phyloP scores from a whole-genome alignment of 2,797 vertebrate species.

The Mycteria americana region DNA sequence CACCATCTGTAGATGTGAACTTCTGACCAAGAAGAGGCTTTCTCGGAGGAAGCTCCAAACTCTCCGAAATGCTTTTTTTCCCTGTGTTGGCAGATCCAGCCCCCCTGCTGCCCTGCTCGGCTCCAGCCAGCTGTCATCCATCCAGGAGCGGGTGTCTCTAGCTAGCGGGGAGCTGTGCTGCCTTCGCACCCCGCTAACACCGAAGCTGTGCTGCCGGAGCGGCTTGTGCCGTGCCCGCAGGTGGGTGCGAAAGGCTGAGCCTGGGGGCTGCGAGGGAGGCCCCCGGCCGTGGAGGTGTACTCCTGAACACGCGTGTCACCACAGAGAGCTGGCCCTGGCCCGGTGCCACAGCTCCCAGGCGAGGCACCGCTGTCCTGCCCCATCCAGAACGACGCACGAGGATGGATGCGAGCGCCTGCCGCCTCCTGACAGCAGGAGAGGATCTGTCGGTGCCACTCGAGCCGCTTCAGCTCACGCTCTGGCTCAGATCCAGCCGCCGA shows the following conservation, averaged over 20 bases:
- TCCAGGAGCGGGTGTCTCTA: neutral
- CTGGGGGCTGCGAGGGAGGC: neutral
- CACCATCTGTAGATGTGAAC: neutral
- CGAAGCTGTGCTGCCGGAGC: fast-evolving
- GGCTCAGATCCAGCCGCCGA: neutral
- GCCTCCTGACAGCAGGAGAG: neutral
- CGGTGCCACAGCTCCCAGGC: fast-evolving
- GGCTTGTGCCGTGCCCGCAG: fast-evolving
- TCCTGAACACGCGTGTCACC: fast-evolving
- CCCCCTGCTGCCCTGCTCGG: neutral
- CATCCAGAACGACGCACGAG: fast-evolving
- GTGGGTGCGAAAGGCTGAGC: neutral
- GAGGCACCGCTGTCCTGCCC: neutral
- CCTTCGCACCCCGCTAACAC: fast-evolving
- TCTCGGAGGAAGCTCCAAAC: neutral
- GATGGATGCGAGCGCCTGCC: fast-evolving
- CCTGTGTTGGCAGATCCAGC: neutral
- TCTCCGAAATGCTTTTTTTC: neutral
- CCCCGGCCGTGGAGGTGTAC: fast-evolving
- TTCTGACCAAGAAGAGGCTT: neutral
- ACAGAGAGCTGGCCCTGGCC: neutral
- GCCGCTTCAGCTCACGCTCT: neutral
- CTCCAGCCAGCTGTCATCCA: neutral
- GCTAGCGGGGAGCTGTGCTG: neutral
- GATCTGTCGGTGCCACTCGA: fast-evolving